Evolutionary conservation across 2,113 vertebrate species (phyloP).

Genomic region (Damaliscus lunatus): DNA sequence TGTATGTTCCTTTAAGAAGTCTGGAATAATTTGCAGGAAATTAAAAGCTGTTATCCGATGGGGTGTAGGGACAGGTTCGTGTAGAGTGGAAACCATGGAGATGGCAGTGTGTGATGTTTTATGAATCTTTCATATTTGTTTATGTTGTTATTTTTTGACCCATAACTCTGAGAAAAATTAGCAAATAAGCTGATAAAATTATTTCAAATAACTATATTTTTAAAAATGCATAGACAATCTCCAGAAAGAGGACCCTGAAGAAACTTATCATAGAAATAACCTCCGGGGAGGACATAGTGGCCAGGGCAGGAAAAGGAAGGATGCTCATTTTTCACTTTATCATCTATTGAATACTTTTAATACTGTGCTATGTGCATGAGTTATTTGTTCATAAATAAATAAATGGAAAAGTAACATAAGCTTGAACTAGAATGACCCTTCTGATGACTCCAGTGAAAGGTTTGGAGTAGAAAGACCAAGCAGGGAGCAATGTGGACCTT

Average conservation of each 20-base stretch:
- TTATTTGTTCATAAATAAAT: not conserved
- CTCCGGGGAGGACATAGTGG: not conserved
- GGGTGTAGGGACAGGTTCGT: not conserved
- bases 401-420: not conserved
- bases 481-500: not conserved
- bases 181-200: not conserved
- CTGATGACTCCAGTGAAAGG: not conserved
- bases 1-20: not conserved
- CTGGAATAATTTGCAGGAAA: not conserved
- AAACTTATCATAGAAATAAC: not conserved
- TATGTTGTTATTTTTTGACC: not conserved
- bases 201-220: not conserved
- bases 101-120: not conserved
- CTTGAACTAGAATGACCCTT: not conserved
- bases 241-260: not conserved
- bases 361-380: not conserved
- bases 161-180: not conserved
- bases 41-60: not conserved
- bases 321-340: not conserved
- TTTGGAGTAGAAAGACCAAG: not conserved
- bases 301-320: not conserved
- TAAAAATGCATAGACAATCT: not conserved
- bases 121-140: not conserved
- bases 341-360: not conserved
- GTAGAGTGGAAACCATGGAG: not conserved